Base-by-base conservation (phyloP, 2,797 vertebrate genomes). In the Ataeniobius toweri region DNA sequence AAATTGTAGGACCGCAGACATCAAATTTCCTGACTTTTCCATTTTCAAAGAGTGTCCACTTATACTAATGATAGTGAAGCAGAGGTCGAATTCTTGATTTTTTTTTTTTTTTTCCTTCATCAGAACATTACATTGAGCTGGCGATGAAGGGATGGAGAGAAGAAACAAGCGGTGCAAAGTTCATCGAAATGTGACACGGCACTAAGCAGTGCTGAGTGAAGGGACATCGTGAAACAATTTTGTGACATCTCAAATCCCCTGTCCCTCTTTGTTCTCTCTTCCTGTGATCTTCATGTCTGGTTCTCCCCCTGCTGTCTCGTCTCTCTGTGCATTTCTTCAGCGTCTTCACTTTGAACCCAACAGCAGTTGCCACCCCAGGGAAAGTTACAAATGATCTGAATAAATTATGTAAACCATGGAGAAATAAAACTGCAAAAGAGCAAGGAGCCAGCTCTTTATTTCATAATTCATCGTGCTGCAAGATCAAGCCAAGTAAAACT, bases 401-500 rank as follows among this genome's bases (percentile, higher is more conserved):
- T 88, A 87, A 93, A 93, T 93, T 89, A 92, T 86, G 91, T 85
- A 90, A 91, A 91, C 84, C 82, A 80, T 46, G 1, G 75, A 84
- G 88, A 90, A 87, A 89, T 81, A 89, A 90, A 89, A 89, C 83
- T 87, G 81, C 71, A 86, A 86, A 71, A 88, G 89, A 86, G 80
- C 81, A 79, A 56, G 24, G 72, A 80, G 79, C 78, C 83, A 75
- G 78, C n/a, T 20, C 86, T 88, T 89, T 91, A 89, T 89, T 91
- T 89, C 79, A 93, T 93, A 90, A 94, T 93, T 92, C 77, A 93
- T 91, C 86, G 80, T 28, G n/a, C 85, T 86, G 81, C 80, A 74
- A 82, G 65, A 87, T 83, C 46, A 73, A 84, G 83, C 82, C 71
- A 89, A 83, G 90, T 83, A 84, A 90, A 89, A 88, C 75, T 81